These are phyloP conservation scores for Protosalanx chinensis DNA, from an alignment of 2,797 vertebrate genomes.

Conservation along the genomic window DNA sequence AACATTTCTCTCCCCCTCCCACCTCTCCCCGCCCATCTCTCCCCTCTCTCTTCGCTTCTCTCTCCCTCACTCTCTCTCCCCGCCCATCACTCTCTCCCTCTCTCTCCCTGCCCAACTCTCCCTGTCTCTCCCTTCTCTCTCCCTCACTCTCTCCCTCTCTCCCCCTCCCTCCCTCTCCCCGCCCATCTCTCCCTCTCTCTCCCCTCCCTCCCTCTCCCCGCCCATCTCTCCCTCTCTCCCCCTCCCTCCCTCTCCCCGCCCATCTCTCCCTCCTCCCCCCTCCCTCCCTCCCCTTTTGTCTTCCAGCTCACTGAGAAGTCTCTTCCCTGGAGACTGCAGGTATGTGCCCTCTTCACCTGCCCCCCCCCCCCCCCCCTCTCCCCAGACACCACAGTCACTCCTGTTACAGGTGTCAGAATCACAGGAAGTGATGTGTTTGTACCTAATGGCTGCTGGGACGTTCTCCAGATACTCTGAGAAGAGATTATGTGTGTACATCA, in stretches of 20 bases:
- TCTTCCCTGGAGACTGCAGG: slow-evolving; percentile 96
- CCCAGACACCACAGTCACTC: too few species aligned
- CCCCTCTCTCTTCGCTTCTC: too few species aligned
- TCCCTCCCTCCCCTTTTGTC: slow-evolving; percentile 44
- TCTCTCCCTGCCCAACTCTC: neutral
- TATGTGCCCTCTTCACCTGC: slow-evolving; percentile 40
- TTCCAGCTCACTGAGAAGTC: slow-evolving; percentile 96
- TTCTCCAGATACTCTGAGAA: slow-evolving; percentile 25
- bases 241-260: neutral
- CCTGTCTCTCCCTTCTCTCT: too few species aligned
- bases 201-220: neutral
- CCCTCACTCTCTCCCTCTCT: neutral
- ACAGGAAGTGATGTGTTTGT: slow-evolving; percentile 33
- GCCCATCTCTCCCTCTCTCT: too few species aligned
- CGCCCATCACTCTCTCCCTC: too few species aligned
- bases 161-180: neutral
- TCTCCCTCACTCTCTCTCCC: too few species aligned
- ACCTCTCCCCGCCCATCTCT: too few species aligned
- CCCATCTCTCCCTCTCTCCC: neutral
- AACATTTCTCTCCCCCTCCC: too few species aligned
- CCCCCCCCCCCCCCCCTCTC: too few species aligned
- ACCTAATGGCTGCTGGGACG: slow-evolving; percentile 46
- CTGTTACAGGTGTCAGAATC: too few species aligned
- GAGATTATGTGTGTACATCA: slow-evolving; percentile 59
- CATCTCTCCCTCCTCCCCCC: neutral